phyloP scores from a whole-genome alignment of 2,113 vertebrate species.

The Heterochromis multidens region DNA sequence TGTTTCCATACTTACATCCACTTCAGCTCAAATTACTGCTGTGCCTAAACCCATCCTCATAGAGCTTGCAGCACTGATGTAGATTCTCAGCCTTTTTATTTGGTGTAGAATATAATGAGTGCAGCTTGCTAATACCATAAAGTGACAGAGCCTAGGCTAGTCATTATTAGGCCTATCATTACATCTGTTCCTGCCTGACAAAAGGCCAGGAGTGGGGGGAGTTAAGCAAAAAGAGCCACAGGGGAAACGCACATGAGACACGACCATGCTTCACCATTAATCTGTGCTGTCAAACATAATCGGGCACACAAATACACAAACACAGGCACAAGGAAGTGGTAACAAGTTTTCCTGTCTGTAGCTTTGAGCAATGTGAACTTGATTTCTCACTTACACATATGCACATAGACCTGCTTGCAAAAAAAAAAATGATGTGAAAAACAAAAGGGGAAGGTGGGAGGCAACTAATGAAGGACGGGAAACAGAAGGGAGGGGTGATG shows the following conservation, averaged over 20 bases:
- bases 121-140: neutral
- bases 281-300: constrained; percentile 38
- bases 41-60: neutral
- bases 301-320: constrained; percentile 9
- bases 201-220: neutral
- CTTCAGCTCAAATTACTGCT: neutral
- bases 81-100: neutral
- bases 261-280: constrained; percentile 17
- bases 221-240: constrained; percentile 16
- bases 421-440: neutral
- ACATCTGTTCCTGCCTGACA: constrained; percentile 26
- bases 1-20: neutral
- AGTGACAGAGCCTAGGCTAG: neutral
- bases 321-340: neutral
- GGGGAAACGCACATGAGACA: constrained; percentile 46
- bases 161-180: constrained; percentile 21
- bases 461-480: neutral
- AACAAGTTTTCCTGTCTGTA: neutral
- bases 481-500: neutral
- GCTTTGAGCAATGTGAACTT: neutral
- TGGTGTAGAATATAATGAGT: neutral
- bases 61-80: neutral
- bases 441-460: neutral
- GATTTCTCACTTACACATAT: neutral
- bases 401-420: neutral